Evolutionary conservation across 2,888 invertebrate species (phyloP).

Genomic region (Oxystoma pomonae): DNA sequence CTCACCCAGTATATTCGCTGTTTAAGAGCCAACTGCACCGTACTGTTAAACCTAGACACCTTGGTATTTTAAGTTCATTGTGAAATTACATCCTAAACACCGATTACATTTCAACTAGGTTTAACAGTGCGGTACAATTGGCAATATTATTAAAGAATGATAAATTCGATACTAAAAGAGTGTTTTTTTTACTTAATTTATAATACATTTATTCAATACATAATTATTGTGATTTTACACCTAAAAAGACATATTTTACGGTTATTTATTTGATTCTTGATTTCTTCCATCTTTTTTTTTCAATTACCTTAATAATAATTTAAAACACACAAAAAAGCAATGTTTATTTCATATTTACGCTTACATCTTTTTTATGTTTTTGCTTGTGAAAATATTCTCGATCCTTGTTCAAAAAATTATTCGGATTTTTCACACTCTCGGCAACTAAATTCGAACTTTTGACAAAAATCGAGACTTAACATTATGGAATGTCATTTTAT

Average conservation of each 20-base stretch:
- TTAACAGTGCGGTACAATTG: no score
- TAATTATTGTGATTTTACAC: slow-evolving; percentile 49
- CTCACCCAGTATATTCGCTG: no score
- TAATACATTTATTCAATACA: slow-evolving; percentile 48
- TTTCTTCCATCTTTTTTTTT: slow-evolving; percentile 31
- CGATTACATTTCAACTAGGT: no score
- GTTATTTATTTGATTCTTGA: slow-evolving; percentile 43
- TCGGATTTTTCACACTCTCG: neutral
- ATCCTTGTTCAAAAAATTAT: neutral
- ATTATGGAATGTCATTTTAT: neutral
- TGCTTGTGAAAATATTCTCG: neutral
- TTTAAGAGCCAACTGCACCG: no score
- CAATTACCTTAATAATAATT: no score
- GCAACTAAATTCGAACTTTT: neutral
- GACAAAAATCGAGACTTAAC: neutral
- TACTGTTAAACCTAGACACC: no score
- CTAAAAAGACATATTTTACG: slow-evolving; percentile 41
- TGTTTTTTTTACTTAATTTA: neutral
- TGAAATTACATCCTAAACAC: no score
- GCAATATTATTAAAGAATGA: no score
- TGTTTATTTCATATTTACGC: slow-evolving; percentile 27
- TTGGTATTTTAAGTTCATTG: no score
- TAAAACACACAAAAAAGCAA: slow-evolving; percentile 47
- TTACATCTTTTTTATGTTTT: no score
- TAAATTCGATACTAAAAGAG: neutral